Percentiles rank a stretch among this genome's conserved stretches.
These are phyloP conservation scores for Coremacera marginata DNA, from an alignment of 2,888 invertebrate species.

Conservation along the genomic window DNA sequence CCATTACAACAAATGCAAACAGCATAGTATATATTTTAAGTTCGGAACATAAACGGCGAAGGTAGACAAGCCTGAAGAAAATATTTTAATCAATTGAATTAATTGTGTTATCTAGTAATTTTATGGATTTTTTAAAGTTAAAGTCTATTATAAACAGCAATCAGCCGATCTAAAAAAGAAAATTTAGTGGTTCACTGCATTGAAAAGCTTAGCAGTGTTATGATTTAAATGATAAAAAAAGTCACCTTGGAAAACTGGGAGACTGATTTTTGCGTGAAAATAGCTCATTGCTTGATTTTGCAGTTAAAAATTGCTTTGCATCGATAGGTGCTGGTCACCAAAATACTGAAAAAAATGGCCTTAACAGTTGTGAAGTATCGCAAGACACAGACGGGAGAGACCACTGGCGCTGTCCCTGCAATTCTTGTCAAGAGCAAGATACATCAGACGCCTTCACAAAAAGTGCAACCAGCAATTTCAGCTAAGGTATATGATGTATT, in stretches of 20 bases:
- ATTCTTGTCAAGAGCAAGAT: slow-evolving; percentile 48
- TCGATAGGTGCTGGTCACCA: slow-evolving; percentile 5
- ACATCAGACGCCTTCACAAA: slow-evolving; percentile 38
- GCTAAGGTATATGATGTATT: slow-evolving; percentile 48
- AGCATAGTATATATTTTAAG: neutral
- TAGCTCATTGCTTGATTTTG: neutral
- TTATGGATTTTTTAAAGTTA: neutral
- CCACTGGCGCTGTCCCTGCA: slow-evolving; percentile 45
- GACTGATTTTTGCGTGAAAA: neutral
- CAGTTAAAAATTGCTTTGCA: neutral
- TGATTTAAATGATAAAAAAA: neutral
- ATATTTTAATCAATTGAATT: neutral
- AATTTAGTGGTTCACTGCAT: too few species aligned
- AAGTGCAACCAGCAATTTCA: slow-evolving; percentile 40
- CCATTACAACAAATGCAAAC: slow-evolving; percentile 5
- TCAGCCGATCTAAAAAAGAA: neutral
- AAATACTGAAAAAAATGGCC: slow-evolving; percentile 52
- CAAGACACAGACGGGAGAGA: slow-evolving; percentile 49
- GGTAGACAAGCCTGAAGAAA: neutral
- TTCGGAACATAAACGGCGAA: neutral
- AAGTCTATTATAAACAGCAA: neutral
- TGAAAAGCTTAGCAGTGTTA: too few species aligned
- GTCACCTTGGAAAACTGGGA: neutral
- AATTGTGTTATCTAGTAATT: neutral
- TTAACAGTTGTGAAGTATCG: slow-evolving; percentile 58